These are phyloP conservation scores for Pterophyllum scalare DNA, from an alignment of 2,113 vertebrate species.

Conservation along the genomic window DNA sequence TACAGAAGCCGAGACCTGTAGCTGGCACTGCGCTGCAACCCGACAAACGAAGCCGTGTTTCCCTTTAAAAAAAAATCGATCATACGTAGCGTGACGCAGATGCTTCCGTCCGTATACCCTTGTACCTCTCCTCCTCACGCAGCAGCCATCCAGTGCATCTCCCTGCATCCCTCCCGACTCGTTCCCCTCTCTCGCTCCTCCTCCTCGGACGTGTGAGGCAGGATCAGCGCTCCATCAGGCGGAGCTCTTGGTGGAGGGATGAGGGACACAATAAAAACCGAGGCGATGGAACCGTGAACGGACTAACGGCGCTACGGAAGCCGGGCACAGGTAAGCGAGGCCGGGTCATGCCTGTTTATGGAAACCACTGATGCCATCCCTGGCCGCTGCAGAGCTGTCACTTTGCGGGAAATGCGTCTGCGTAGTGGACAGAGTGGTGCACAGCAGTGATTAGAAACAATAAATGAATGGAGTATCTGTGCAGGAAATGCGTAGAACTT, in stretches of 20 bases:
- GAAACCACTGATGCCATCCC: background rate
- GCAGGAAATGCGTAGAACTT: background rate
- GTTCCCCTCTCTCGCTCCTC: background rate
- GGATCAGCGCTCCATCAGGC: conserved; percentile 56
- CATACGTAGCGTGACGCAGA: conserved; percentile 66
- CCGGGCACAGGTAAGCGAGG: conserved; percentile 64
- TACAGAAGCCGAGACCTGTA: too few relatives aligned
- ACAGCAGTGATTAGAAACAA: conserved; percentile 15
- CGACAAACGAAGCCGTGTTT: conserved; percentile 6
- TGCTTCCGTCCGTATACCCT: conserved; percentile 45
- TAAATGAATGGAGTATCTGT: background rate
- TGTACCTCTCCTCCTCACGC: conserved; percentile 30
- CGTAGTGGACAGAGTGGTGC: background rate
- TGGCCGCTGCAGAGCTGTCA: conserved; percentile 4
- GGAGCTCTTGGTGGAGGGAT: conserved; percentile 49
- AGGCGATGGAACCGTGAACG: conserved; percentile 30
- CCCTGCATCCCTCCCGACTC: conserved; percentile 14
- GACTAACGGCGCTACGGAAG: background rate
- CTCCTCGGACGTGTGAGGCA: conserved; percentile 43
- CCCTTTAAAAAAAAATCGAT: conserved; percentile 66
- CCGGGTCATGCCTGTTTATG: background rate
- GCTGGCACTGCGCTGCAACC: too few relatives aligned
- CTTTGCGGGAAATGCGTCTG: conserved; percentile 8
- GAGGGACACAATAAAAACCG: conserved; percentile 21
- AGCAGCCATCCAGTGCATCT: conserved; percentile 31